These are phyloP conservation scores for Melanotaenia pygmaea DNA, from an alignment of 2,797 vertebrate species.

Conservation along the genomic window DNA sequence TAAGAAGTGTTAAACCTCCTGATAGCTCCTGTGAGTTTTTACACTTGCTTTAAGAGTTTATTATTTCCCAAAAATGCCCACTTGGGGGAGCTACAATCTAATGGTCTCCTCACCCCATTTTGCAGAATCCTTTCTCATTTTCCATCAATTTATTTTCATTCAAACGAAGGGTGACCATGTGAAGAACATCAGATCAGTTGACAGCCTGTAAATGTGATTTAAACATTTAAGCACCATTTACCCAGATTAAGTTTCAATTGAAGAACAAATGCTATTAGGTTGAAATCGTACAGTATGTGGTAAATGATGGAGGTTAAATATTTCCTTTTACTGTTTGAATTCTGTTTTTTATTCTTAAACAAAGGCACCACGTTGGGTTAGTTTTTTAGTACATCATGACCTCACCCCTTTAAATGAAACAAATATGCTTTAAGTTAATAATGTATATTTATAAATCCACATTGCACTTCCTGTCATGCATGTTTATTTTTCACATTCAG, in stretches of 20 bases:
- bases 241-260: conserved; percentile 84
- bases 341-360: conserved; percentile 42
- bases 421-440: conserved; percentile 10
- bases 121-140: conserved; percentile 75
- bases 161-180: conserved; percentile 85
- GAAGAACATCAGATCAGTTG: conserved; percentile 85
- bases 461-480: too few species aligned
- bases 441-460: too few species aligned
- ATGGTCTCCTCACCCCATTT: conserved; percentile 44
- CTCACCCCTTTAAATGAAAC: conserved; percentile 12
- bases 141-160: conserved; percentile 82
- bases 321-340: conserved; percentile 57
- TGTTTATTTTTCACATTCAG: too few species aligned
- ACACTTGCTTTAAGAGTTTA: conserved; percentile 1
- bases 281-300: conserved; percentile 75
- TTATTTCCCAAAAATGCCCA: conserved; percentile 54
- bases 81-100: conserved; percentile 77
- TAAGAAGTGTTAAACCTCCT: conserved; percentile 30
- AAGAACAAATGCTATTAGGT: conserved; percentile 83
- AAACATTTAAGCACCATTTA: conserved; percentile 86
- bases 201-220: conserved; percentile 87
- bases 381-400: conserved; percentile 12
- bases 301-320: conserved; percentile 65
- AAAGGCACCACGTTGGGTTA: conserved; percentile 25
- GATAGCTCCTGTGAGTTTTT: conserved; percentile 22